phyloP scores from a whole-genome alignment of 2,113 vertebrate genomes.

The Poecilia latipinna region DNA sequence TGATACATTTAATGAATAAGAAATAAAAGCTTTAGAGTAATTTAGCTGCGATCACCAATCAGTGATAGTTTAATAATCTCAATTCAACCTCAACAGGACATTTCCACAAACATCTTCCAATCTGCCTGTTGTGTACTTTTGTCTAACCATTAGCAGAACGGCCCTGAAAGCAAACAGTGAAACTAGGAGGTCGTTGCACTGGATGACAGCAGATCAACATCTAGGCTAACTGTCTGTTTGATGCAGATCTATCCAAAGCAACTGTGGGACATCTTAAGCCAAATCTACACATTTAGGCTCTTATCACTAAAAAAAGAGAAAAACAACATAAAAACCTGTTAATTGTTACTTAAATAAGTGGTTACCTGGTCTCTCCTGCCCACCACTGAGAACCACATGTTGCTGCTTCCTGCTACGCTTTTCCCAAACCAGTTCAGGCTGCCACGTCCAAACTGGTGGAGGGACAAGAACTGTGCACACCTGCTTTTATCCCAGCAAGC shows the following conservation, averaged over 20 bases:
- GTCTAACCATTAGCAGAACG: slow-evolving; percentile 62
- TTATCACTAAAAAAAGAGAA: background rate
- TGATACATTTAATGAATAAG: background rate
- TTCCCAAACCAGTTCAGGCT: slow-evolving; percentile 28
- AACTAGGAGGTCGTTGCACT: slow-evolving; percentile 19
- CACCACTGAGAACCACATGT: slow-evolving; percentile 98
- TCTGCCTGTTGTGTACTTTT: slow-evolving; percentile 36
- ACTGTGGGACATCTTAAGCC: no score
- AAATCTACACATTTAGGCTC: background rate
- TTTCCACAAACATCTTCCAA: background rate
- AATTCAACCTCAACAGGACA: background rate
- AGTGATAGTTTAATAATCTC: background rate
- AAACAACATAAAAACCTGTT: background rate
- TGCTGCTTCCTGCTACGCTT: slow-evolving; percentile 45
- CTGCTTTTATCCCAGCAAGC: slow-evolving; percentile 30
- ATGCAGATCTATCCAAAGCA: background rate
- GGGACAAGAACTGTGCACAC: slow-evolving; percentile 5
- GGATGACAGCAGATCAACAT: background rate
- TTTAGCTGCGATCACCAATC: background rate
- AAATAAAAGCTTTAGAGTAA: background rate
- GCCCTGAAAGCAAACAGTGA: slow-evolving; percentile 48
- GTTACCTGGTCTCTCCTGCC: slow-evolving; percentile 83
- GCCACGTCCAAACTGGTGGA: slow-evolving; percentile 19
- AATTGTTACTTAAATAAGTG: background rate
- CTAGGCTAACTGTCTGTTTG: background rate